Conservation (phyloP, 2,797 vertebrate genomes). For the Periophthalmus magnuspinnatus region DNA sequence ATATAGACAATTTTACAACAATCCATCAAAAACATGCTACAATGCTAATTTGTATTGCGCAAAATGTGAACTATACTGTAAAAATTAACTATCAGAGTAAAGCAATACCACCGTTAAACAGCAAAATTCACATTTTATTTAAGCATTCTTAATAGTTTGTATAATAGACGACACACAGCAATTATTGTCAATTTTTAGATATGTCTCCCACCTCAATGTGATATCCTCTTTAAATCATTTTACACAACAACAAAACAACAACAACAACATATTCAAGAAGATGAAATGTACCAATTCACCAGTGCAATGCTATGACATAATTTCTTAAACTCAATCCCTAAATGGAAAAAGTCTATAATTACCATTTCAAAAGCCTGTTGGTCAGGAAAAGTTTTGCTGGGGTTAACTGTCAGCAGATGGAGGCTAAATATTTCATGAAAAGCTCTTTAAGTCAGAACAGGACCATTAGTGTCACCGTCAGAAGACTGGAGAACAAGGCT, state of each 20-base stretch:
- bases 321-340: not conserved
- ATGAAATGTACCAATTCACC: not conserved
- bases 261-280: not conserved
- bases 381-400: slow-evolving; percentile 4
- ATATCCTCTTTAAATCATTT: not conserved
- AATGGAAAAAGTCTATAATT: slow-evolving; percentile 1
- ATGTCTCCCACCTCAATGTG: no score
- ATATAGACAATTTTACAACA: no score
- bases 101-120: no score
- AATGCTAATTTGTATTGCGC: no score
- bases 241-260: not conserved
- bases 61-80: no score
- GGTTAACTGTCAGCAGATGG: slow-evolving; percentile 58
- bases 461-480: slow-evolving; percentile 67
- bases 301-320: not conserved
- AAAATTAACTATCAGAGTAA: no score
- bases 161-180: no score
- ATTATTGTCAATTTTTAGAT: no score
- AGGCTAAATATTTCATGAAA: slow-evolving; percentile 53
- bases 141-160: no score
- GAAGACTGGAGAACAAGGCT: slow-evolving; percentile 37
- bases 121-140: no score
- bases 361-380: slow-evolving; percentile 4
- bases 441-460: slow-evolving; percentile 47
- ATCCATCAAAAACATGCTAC: no score